Base-by-base conservation (phyloP, 2,113 vertebrate genomes). In the Trinectes maculatus region DNA sequence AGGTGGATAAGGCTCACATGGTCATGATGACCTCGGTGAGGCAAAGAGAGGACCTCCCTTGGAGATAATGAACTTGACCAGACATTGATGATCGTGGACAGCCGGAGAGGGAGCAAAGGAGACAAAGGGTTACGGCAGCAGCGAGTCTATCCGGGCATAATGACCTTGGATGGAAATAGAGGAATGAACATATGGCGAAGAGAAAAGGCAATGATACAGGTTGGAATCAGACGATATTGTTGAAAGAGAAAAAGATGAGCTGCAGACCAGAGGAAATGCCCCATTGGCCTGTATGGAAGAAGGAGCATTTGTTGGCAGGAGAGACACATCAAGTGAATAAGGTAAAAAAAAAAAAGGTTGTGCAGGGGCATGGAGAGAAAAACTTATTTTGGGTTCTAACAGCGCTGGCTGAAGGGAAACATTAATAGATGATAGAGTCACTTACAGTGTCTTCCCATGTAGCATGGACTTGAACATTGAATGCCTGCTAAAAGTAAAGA, bases 21-120 rank as follows among this genome's bases (percentile, higher is more conserved):
- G 54, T 72, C 13, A 24, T 42, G 44, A 78, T 73, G 60, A 80
- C 70, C 70, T 70, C 24, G 18, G 74, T 56, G 36, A 79, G 15
- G 49, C 9, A 25, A 62, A 42, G 47, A 51, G 29, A 19, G 31
- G 19, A 31, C 44, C 54, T 71, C 49, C 24, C 22, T 65, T 18
- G 11, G 51, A 80, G 31, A 51, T 56, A 53, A 71, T 56, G 70
- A 76, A 79, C 70, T 68, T 76, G 48, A 70, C 59, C 52, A 19
- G 22, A 2, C 33, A 6, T 61, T 63, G 59, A 69, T 77, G 65
- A 79, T 70, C 70, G 48, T 16, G 21, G 24, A 29, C 40, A 36
- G 24, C 26, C 28, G 11, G 24, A 40, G 49, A 56, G 0, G 12
- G 52, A 31, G 59, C 8, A 29, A 24, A 31, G 8, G 26, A 36